phyloP scores from a whole-genome alignment of 2,113 vertebrate species.

The Peromyscus californicus region DNA sequence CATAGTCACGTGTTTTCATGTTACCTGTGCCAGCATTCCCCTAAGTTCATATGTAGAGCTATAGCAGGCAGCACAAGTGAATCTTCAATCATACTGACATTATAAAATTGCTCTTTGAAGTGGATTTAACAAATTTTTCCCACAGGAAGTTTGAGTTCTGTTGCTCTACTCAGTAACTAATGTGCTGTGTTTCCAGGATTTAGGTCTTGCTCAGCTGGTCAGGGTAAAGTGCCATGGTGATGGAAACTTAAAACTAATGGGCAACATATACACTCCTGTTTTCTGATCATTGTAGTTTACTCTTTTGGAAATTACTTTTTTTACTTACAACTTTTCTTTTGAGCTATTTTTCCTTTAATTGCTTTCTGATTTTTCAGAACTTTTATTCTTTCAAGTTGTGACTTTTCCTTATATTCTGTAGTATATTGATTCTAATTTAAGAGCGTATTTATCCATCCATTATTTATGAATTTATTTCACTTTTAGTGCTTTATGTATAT shows the following conservation, averaged over 20 bases:
- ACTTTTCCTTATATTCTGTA: not conserved
- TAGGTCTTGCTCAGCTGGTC: not conserved
- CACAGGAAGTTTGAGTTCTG: not conserved
- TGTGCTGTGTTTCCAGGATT: not conserved
- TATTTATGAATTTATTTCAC: not conserved
- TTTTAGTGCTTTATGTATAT: slow-evolving; percentile 6
- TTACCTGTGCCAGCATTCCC: not conserved
- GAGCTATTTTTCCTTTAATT: not conserved
- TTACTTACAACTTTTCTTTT: not conserved
- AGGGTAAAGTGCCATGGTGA: not conserved
- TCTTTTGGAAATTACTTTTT: not conserved
- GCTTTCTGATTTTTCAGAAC: not conserved
- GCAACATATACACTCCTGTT: not conserved
- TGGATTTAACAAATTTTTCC: not conserved
- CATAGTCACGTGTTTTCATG: not conserved
- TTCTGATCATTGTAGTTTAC: not conserved
- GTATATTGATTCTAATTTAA: not conserved
- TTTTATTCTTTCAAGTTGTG: not conserved
- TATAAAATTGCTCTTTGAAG: slow-evolving; percentile 16
- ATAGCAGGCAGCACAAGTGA: not conserved
- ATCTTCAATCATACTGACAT: not conserved
- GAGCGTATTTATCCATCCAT: not conserved
- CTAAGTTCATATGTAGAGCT: not conserved
- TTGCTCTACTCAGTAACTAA: not conserved
- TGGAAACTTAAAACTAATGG: not conserved